Conservation (phyloP, 2,113 vertebrate species). For the Probosciger aterrimus region DNA sequence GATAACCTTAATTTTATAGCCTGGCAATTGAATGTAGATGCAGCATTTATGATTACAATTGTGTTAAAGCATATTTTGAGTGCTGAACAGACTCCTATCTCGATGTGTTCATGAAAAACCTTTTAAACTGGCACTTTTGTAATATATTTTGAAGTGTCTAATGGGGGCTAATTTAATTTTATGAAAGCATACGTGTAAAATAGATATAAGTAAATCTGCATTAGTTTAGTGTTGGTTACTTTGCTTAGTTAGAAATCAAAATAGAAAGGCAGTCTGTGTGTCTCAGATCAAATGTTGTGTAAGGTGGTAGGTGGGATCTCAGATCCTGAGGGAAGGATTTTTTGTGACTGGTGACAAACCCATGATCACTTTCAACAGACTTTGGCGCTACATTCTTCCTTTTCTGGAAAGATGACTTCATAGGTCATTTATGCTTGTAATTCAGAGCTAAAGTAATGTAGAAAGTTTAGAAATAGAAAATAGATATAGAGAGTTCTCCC, state of each 20-base stretch:
- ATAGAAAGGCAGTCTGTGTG: neutral
- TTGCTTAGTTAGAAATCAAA: neutral
- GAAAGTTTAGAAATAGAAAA: neutral
- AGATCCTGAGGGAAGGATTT: neutral
- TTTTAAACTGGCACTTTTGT: neutral
- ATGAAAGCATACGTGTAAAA: neutral
- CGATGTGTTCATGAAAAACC: neutral
- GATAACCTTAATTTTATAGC: neutral
- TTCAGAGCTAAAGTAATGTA: neutral
- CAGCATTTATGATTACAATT: neutral
- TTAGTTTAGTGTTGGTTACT: neutral
- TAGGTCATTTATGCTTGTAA: neutral
- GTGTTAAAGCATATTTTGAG: neutral
- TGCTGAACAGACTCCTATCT: neutral
- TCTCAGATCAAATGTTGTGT: neutral
- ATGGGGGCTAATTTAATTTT: conserved; percentile 3
- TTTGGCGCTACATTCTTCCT: neutral
- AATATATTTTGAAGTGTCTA: neutral
- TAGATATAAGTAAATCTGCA: neutral
- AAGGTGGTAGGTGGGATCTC: neutral
- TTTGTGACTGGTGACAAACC: neutral
- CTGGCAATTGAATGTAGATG: neutral
- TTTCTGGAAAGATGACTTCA: neutral
- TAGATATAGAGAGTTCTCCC: neutral
- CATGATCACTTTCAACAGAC: neutral